A percentile compares a stretch with the other conserved stretches of the same genome.
phyloP scores from a whole-genome alignment of 2,888 invertebrate species.

The Ferrisia virgata region DNA sequence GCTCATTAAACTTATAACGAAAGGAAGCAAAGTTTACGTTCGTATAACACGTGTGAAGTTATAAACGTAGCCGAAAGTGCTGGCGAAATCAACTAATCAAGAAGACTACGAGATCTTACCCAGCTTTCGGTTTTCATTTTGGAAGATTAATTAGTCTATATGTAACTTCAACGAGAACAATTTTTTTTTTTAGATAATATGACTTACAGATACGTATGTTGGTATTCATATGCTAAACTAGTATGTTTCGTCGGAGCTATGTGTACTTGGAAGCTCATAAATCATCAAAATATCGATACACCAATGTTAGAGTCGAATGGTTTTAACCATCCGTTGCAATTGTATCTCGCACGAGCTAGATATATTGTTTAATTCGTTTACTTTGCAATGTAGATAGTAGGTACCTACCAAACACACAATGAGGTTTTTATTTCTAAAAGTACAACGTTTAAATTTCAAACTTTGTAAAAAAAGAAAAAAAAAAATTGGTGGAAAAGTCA shows the following conservation, averaged over 20 bases:
- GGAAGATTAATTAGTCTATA: not conserved
- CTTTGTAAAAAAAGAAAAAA: slow-evolving; percentile 4
- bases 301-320: not conserved
- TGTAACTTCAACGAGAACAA: not conserved
- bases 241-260: too few relatives aligned
- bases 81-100: slow-evolving; percentile 19
- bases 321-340: not conserved
- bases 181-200: not conserved
- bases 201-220: not conserved
- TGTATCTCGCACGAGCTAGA: too few relatives aligned
- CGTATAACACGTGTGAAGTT: not conserved
- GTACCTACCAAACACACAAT: too few relatives aligned
- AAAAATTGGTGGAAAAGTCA: too few relatives aligned
- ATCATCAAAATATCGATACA: not conserved
- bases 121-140: not conserved
- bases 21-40: not conserved
- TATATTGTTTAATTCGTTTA: not conserved
- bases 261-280: not conserved
- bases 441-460: slow-evolving; percentile 39
- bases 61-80: not conserved
- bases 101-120: not conserved
- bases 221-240: too few relatives aligned
- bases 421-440: slow-evolving; percentile 1
- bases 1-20: not conserved
- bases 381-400: not conserved